Base-by-base conservation (phyloP, 2,888 invertebrate species). In the Dynastes grantii region DNA sequence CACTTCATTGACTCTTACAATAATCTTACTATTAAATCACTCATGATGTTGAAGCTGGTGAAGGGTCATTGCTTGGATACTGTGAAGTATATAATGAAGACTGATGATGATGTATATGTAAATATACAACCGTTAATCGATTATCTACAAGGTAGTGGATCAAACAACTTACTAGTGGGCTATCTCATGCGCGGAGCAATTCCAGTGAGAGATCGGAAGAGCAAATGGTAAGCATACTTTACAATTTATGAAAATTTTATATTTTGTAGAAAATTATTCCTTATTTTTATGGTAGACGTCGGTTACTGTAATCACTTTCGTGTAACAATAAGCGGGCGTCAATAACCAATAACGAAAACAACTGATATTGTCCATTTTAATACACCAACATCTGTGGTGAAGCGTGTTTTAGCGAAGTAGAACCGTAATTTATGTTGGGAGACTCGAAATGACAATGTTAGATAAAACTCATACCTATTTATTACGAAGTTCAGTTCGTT, bases 91-190 rank as follows among this genome's bases (percentile, higher is more conserved):
- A 90, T 96, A 29, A 91, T 97, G 87, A 97, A 97, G 90, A 94
- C 95, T 3, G 96, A 97, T 83, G 96, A 97, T 83, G 97, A 97
- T 84, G 95, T 95, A 90, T 96, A 95, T 86, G 92, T 97, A 0
- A 96, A 96, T 87, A 90, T 96, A 78, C 92, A 93, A n/a, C 92
- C 91, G 82, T 88, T 96, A 32, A 85, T 94, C 76, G 78, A 83
- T 37, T 83, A 84, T 79, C 81, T 88, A 65, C 81, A 79, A 22
- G 83, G 81, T 73, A 85, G 84, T 79, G 81, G 81, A 8, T 83
- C 84, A 29, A 84, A 90, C 68, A 91, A 91, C 45, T 85, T 94
- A 80, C 88, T 96, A 65, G 91, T 94, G 11, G 97, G 96, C 0
- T 93, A 93, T 84, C 91, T 95, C n/a, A 95, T 96, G 76, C 94